Evolutionary conservation across 2,113 vertebrate genomes (phyloP).

Genomic region (Otocyon megalotis): DNA sequence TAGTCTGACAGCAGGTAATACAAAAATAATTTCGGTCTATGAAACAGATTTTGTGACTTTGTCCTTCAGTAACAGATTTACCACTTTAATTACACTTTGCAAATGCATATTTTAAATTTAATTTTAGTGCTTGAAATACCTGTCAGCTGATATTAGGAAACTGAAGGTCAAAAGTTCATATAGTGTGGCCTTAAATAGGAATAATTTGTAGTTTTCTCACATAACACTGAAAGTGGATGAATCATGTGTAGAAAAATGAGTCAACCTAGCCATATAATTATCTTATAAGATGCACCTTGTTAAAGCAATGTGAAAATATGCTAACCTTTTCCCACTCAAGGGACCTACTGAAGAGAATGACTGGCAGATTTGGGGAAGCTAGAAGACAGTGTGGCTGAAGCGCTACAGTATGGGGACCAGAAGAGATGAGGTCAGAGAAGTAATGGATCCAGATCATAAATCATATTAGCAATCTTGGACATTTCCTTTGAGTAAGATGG

Average conservation of each 20-base stretch:
- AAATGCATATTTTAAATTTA: background rate
- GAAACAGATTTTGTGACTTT: constrained; percentile 10
- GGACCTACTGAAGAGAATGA: background rate
- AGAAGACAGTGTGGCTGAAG: background rate
- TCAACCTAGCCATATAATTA: background rate
- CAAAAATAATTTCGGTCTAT: constrained; percentile 50
- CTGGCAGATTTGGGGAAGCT: background rate
- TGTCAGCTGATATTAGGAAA: background rate
- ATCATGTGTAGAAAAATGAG: background rate
- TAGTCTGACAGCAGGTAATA: constrained; percentile 28
- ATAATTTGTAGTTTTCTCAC: background rate
- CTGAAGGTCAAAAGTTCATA: background rate
- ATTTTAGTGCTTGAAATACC: constrained; percentile 48
- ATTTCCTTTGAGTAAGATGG: background rate
- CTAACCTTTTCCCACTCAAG: background rate
- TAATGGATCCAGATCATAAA: background rate
- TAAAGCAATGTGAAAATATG: background rate
- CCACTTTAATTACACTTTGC: constrained; percentile 17
- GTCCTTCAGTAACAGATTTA: constrained; percentile 13
- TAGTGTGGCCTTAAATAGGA: background rate
- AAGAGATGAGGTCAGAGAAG: background rate
- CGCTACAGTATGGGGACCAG: background rate
- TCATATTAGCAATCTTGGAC: rapidly evolving
- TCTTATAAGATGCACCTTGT: background rate
- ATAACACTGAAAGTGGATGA: background rate